A percentile compares a stretch with the other conserved stretches of the same genome.
Conservation (phyloP, 2,888 invertebrate genomes). For the Pristionchus maxplancki region DNA sequence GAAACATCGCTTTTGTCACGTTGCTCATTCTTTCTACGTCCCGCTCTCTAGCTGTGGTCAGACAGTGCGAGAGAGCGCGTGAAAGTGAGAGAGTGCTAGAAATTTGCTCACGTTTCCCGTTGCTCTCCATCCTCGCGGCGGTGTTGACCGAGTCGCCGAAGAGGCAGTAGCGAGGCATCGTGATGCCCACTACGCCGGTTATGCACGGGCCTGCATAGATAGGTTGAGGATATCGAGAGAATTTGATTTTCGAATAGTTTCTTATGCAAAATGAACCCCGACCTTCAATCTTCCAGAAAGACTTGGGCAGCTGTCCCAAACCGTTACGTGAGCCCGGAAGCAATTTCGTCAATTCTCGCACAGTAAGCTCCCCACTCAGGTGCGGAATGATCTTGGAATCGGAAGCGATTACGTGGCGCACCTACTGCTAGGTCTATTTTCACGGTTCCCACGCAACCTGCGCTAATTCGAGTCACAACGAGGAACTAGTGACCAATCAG, state of each 20-base stretch:
- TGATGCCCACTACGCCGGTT: constrained; percentile 66
- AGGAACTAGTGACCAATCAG: neutral
- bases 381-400: no score
- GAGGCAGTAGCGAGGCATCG: constrained; percentile 73
- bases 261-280: no score
- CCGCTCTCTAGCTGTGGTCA: neutral
- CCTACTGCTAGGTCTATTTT: neutral
- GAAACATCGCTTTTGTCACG: no score
- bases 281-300: no score
- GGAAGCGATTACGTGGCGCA: neutral
- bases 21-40: neutral
- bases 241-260: no score
- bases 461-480: neutral
- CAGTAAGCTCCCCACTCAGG: no score
- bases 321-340: no score
- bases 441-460: neutral
- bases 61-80: neutral
- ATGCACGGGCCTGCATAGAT: constrained; percentile 60
- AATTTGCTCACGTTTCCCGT: constrained; percentile 72
- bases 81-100: neutral
- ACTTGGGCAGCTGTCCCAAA: no score
- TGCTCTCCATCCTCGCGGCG: constrained; percentile 73
- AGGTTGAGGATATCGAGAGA: no score
- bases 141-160: constrained; percentile 76
- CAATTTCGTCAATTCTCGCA: no score